phyloP scores from a whole-genome alignment of 1,140 invertebrate genomes.

The Druon quercuslanigerum region DNA sequence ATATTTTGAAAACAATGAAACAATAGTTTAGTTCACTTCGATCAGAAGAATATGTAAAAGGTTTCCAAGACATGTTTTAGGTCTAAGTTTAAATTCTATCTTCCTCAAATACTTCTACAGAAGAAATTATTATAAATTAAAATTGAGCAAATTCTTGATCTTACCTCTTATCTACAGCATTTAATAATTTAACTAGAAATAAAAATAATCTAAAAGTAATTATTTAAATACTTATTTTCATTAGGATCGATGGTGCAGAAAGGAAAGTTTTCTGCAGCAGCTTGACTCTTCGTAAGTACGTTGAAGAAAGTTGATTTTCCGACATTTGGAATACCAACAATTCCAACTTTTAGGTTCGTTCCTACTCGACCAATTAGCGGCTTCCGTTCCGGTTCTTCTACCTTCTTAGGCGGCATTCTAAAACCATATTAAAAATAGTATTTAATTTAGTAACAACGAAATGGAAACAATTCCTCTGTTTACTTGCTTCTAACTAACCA shows the following conservation, averaged over 20 bases:
- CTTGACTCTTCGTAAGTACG: slow-evolving; percentile 96
- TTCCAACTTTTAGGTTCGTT: slow-evolving; percentile 97
- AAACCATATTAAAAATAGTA: slow-evolving; percentile 34
- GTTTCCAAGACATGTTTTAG: too few relatives aligned
- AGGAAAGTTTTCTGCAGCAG: slow-evolving; percentile 98
- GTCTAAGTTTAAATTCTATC: too few relatives aligned
- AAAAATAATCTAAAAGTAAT: not conserved
- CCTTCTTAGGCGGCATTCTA: slow-evolving; percentile 96
- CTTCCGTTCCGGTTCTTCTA: slow-evolving; percentile 89
- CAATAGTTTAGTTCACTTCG: too few relatives aligned
- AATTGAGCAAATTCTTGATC: not conserved
- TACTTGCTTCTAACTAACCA: too few relatives aligned
- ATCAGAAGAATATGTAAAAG: too few relatives aligned
- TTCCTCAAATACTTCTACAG: too few relatives aligned
- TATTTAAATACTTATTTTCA: slow-evolving; percentile 95
- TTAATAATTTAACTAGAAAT: not conserved
- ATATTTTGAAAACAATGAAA: too few relatives aligned
- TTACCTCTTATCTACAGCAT: not conserved
- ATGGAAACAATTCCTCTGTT: too few relatives aligned
- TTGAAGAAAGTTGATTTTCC: slow-evolving; percentile 99
- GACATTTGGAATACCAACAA: slow-evolving; percentile 97
- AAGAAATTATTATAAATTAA: not conserved
- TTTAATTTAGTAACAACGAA: too few relatives aligned
- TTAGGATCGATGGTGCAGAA: slow-evolving; percentile 99
- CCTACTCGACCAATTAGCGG: slow-evolving; percentile 97